phyloP scores from a whole-genome alignment of 2,888 invertebrate species.

The Scaptomyza tumidula region DNA sequence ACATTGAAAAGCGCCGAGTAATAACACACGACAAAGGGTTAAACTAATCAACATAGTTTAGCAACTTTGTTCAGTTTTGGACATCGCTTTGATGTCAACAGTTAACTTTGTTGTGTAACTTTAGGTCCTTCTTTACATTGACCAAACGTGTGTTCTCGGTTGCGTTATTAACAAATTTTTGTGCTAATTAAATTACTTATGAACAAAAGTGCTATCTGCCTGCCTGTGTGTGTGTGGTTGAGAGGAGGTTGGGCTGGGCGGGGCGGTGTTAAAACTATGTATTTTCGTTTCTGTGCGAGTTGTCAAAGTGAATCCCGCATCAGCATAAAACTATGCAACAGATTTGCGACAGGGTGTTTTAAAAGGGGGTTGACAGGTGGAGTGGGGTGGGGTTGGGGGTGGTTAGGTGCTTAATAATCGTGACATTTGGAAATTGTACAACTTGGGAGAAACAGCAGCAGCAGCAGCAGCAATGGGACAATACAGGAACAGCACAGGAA shows the following conservation, averaged over 20 bases:
- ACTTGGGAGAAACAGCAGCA: no score
- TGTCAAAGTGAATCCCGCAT: constrained; percentile 47
- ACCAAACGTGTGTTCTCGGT: neutral
- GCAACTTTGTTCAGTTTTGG: neutral
- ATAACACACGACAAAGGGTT: neutral
- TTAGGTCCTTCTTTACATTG: neutral
- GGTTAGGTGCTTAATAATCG: constrained; percentile 52
- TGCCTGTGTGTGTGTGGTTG: neutral
- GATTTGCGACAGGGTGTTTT: constrained; percentile 14
- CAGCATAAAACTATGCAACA: constrained; percentile 45
- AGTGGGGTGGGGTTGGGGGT: no score
- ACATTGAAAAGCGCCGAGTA: neutral
- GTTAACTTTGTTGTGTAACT: neutral
- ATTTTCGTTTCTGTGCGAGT: constrained; percentile 31
- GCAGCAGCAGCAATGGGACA: neutral
- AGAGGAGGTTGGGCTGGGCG: neutral
- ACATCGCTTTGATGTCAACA: neutral
- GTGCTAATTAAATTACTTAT: constrained; percentile 41
- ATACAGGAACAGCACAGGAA: constrained; percentile 23
- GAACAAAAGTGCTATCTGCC: constrained; percentile 22
- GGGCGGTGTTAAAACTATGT: constrained; percentile 38
- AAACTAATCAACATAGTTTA: neutral
- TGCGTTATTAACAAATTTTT: constrained; percentile 8
- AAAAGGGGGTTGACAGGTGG: neutral
- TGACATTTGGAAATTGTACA: constrained; percentile 54